phyloP scores from a whole-genome alignment of 64 coral and sea anemone genomes.

The Catalaphyllia jardinei region DNA sequence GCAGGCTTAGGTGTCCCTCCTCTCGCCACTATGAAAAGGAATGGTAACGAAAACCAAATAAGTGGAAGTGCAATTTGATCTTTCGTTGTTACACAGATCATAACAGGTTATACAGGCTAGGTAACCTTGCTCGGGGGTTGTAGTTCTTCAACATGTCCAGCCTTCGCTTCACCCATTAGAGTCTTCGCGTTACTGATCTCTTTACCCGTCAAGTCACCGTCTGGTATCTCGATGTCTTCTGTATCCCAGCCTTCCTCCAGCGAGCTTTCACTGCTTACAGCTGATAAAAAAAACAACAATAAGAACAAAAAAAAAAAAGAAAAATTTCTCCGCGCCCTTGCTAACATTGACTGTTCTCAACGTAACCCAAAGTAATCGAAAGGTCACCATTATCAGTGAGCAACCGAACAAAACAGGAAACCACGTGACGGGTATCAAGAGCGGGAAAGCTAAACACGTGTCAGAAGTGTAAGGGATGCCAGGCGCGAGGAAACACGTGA shows the following conservation, averaged over 20 bases:
- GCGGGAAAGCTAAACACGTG: too few species aligned
- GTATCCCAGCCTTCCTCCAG: conserved; percentile 48
- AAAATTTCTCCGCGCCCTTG: background rate
- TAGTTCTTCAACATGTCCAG: conserved; percentile 59
- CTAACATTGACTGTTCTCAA: too few species aligned
- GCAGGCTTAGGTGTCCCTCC: conserved; percentile 88
- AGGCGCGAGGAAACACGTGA: too few species aligned
- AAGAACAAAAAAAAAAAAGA: background rate
- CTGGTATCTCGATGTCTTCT: conserved; percentile 41
- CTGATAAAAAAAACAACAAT: background rate
- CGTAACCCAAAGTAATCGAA: too few species aligned
- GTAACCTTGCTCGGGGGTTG: conserved; percentile 23
- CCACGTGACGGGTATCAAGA: too few species aligned
- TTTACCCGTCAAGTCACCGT: conserved; percentile 18
- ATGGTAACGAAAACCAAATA: background rate
- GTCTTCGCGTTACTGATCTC: conserved; percentile 3
- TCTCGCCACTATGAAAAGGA: conserved; percentile 75
- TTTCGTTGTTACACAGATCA: background rate
- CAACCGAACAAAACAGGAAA: too few species aligned
- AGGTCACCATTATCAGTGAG: too few species aligned
- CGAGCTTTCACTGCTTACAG: background rate
- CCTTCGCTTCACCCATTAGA: conserved; percentile 65
- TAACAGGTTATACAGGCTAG: background rate
- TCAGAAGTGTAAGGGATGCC: too few species aligned
- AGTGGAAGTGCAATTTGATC: background rate